Conservation (phyloP, 92 coral and sea anemone genomes). For the Zoanthus solanderi region DNA sequence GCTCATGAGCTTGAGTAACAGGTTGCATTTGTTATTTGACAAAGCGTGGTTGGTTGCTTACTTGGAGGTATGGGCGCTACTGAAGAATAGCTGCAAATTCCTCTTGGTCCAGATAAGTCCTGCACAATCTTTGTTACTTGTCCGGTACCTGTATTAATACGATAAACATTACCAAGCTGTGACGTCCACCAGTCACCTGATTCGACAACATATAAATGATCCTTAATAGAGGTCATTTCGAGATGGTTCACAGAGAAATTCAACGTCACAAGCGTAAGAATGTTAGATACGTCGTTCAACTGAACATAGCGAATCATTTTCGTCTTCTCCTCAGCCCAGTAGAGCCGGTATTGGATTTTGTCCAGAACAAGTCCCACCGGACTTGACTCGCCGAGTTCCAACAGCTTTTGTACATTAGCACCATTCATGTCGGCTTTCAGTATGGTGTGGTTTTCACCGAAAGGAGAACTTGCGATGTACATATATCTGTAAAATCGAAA, state of each 20-base stretch:
- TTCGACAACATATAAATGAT: slow-evolving; percentile 25
- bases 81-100: slow-evolving; percentile 33
- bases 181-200: neutral
- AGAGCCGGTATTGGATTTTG: neutral
- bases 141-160: slow-evolving; percentile 5
- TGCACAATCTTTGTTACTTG: neutral
- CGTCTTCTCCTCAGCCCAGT: slow-evolving; percentile 34
- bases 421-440: slow-evolving; percentile 35
- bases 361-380: slow-evolving; percentile 35
- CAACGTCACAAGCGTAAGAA: slow-evolving; percentile 16
- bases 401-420: neutral
- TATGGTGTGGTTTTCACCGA: slow-evolving; percentile 24
- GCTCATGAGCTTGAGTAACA: too few relatives aligned
- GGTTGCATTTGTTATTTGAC: too few relatives aligned
- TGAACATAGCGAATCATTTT: slow-evolving; percentile 20
- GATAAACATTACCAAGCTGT: neutral
- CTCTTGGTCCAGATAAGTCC: neutral
- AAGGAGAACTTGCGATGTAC: slow-evolving; percentile 28
- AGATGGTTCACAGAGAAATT: neutral
- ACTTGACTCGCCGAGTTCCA: neutral
- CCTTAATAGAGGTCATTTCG: slow-evolving; percentile 4
- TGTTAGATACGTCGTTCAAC: neutral
- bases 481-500: neutral
- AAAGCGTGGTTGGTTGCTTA: neutral
- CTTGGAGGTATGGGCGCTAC: neutral